Evolutionary conservation across 2,888 invertebrate species (phyloP), one percentile per base, ranked within the genome.

Genomic region (Xestoiulus laeticollis): DNA sequence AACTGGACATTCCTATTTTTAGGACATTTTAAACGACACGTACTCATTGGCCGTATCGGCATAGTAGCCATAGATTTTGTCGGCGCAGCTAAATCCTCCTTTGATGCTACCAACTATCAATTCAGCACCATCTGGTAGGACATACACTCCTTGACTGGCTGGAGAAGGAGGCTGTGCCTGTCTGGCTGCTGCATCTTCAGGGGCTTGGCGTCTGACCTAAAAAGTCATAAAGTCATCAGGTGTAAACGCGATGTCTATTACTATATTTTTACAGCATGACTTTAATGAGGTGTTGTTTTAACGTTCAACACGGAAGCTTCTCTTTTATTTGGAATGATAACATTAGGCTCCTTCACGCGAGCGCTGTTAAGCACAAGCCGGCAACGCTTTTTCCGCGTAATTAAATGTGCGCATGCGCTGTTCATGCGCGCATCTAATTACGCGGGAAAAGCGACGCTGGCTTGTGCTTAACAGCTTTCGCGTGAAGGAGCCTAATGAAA

Each of bases 31-130:
- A 43, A 38, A n/a, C 3, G 85, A 85, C 26, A 85, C 85, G 38
- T 85, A 43, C 43, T 96, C 96, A 91, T 96, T 96, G 90, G 96
- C 96, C 14, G 96, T 94, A 90, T 96, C 96, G 0, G 96, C 96
- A 91, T 96, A 96, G 92, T 96, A 96, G 30, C 96, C 96, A 90
- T 96, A 96, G 0, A 94, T 94, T 88, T 95, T 94, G 88, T 95
- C 95, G 89, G 95, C 95, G 90, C 96, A 96, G 83, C 95, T 95
- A 92, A 96, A 96, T 0, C 94, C 95, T 90, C 96, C 96, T 0
- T 94, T 95, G 44, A 96, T 96, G 89, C 48, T 30, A 19, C 89
- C 88, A 12, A 89, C 85, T 26, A 89, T 82, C 26, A 88, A 85
- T 83, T 89, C 89, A 38, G 88, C 88, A 32, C 89, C 89, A 86